phyloP scores from a whole-genome alignment of 2,797 vertebrate species.

The Hybognathus amarus region DNA sequence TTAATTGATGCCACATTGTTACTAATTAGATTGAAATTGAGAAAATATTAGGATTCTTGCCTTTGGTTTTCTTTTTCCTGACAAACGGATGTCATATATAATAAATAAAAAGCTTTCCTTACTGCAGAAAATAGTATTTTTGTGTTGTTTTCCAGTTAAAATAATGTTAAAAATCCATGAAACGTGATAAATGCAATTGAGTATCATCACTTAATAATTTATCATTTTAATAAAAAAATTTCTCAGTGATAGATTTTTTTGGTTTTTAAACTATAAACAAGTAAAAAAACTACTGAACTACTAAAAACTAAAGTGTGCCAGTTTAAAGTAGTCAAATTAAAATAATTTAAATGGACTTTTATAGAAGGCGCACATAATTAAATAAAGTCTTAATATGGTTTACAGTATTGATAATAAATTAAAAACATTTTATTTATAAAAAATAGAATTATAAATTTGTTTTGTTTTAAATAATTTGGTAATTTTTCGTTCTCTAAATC shows the following conservation, averaged over 20 bases:
- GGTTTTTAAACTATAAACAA: neutral
- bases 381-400: neutral
- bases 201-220: too few species aligned
- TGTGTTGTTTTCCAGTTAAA: slow-evolving; percentile 1
- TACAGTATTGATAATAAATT: neutral
- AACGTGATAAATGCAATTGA: neutral
- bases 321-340: neutral
- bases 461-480: neutral
- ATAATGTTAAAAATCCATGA: neutral
- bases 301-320: neutral
- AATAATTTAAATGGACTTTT: neutral
- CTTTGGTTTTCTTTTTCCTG: slow-evolving; percentile 4
- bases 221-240: neutral
- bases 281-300: too few species aligned
- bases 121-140: neutral
- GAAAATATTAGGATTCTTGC: neutral
- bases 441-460: neutral
- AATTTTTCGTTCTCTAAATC: neutral
- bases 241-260: neutral
- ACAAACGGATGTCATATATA: neutral
- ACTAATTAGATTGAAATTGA: neutral
- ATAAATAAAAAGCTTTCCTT: neutral
- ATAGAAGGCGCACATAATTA: neutral
- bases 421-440: neutral
- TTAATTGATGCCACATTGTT: slow-evolving; percentile 13